phyloP scores from a whole-genome alignment of 2,888 invertebrate genomes.

The Drosophila gaucha region DNA sequence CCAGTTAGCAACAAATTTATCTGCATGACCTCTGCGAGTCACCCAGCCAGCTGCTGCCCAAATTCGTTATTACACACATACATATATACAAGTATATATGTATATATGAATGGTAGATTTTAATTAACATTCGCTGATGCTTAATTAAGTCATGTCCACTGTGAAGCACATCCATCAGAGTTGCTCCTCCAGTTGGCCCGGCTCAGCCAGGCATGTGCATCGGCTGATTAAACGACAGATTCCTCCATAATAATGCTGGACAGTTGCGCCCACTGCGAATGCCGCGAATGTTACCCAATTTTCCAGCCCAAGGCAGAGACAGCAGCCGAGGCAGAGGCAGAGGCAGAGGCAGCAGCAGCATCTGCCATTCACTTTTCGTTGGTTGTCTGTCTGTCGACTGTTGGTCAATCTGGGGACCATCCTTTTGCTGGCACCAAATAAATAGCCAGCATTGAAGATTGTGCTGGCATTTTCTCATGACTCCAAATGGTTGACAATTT shows the following conservation, averaged over 20 bases:
- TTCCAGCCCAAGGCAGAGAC: slow-evolving; percentile 9
- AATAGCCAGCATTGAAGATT: slow-evolving; percentile 25
- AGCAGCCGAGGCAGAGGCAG: slow-evolving; percentile 36
- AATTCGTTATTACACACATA: slow-evolving; percentile 5
- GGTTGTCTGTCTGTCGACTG: too few species aligned
- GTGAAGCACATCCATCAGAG: slow-evolving; percentile 28
- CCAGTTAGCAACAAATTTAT: slow-evolving; percentile 41
- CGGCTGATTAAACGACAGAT: slow-evolving; percentile 45
- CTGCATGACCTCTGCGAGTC: slow-evolving; percentile 59
- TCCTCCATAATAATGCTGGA: slow-evolving; percentile 40
- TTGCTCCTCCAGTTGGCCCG: neutral
- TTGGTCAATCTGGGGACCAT: slow-evolving; percentile 54
- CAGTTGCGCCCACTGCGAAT: slow-evolving; percentile 43
- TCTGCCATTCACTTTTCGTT: slow-evolving; percentile 77
- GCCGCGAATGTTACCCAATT: slow-evolving; percentile 62
- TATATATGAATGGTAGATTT: slow-evolving; percentile 12
- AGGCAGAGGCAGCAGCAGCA: slow-evolving; percentile 32
- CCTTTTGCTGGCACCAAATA: slow-evolving; percentile 57
- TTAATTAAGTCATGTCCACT: slow-evolving; percentile 50
- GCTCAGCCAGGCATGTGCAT: slow-evolving; percentile 26
- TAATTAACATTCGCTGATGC: slow-evolving; percentile 45
- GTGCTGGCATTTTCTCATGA: slow-evolving; percentile 59
- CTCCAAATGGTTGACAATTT: slow-evolving; percentile 62
- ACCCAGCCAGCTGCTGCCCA: slow-evolving; percentile 42
- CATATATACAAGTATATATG: neutral